These are phyloP conservation scores for Lasioglossum marginatum DNA, from an alignment of 2,888 invertebrate species.

Conservation along the genomic window DNA sequence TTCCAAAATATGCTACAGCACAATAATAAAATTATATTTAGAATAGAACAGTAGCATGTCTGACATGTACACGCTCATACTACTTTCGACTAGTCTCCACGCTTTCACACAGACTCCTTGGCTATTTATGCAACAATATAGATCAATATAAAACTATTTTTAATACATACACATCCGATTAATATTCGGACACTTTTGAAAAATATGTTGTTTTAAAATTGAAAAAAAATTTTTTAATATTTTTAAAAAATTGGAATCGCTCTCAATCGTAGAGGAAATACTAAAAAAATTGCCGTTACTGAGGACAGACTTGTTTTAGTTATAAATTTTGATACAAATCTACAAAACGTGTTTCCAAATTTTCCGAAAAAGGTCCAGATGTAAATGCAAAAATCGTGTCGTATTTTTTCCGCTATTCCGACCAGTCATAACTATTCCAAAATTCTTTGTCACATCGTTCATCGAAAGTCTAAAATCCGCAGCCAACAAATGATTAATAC, in stretches of 20 bases:
- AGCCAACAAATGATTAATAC: not conserved
- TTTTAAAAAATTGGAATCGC: not conserved
- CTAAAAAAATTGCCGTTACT: not conserved
- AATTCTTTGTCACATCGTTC: not conserved
- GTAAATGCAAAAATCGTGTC: not conserved
- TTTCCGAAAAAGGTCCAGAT: not conserved
- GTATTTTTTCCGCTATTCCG: not conserved
- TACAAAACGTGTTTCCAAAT: not conserved
- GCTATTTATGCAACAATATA: not conserved
- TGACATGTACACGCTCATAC: not conserved
- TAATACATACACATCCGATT: not conserved
- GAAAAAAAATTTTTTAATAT: not conserved
- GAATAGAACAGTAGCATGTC: not conserved
- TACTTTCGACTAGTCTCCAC: not conserved
- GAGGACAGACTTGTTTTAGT: not conserved
- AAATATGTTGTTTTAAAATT: not conserved
- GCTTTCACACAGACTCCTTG: not conserved
- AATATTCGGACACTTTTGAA: not conserved
- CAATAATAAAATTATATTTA: not conserved
- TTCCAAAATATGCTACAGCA: not conserved
- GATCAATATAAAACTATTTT: not conserved
- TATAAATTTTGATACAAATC: not conserved
- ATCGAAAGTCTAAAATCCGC: not conserved
- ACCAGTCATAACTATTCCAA: not conserved
- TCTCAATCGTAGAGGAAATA: not conserved